phyloP scores from a whole-genome alignment of 2,113 vertebrate species.

The Octodon degus region DNA sequence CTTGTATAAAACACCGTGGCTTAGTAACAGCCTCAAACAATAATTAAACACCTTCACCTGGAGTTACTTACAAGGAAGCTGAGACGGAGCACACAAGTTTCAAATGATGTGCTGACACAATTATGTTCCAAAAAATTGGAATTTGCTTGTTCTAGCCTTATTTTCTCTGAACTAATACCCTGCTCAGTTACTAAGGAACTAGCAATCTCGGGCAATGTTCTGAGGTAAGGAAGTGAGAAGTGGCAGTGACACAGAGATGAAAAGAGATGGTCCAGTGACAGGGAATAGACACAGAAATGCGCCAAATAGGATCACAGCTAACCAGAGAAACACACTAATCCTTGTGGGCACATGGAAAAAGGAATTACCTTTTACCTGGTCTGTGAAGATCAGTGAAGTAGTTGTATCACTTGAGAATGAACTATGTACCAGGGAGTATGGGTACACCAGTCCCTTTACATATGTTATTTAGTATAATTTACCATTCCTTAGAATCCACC shows the following conservation, averaged over 20 bases:
- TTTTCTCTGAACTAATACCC: conserved; percentile 27
- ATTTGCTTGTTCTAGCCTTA: neutral
- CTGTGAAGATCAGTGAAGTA: neutral
- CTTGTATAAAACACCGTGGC: neutral
- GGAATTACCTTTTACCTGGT: neutral
- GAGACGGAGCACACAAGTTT: neutral
- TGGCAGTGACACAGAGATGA: neutral
- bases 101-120: conserved; percentile 27
- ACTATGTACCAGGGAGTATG: neutral
- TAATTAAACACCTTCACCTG: conserved; percentile 45
- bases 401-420: neutral
- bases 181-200: neutral
- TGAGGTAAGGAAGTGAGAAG: neutral
- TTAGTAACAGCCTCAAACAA: neutral
- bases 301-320: neutral
- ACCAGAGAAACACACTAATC: neutral
- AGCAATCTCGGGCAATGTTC: neutral
- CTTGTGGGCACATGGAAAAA: neutral
- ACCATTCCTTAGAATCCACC: neutral
- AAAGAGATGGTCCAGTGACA: neutral
- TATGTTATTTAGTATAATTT: neutral
- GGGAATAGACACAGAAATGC: neutral
- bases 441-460: neutral
- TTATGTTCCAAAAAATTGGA: conserved; percentile 30
- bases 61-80: neutral